Base-by-base conservation (phyloP, 2,888 invertebrate genomes). In the Lochmaea capreae region DNA sequence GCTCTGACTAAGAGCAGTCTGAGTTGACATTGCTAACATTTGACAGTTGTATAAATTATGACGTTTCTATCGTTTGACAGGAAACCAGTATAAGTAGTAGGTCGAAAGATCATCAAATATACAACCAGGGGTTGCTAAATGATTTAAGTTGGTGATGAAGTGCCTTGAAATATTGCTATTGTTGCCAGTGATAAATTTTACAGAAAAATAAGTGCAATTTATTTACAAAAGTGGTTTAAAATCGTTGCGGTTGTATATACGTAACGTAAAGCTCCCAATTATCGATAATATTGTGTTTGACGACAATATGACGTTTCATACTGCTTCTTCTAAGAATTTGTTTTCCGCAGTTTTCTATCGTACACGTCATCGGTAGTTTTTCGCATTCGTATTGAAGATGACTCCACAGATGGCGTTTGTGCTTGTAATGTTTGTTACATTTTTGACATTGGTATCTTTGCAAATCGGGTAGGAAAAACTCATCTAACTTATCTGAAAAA, bases 321-420 rank as follows among this genome's bases (percentile, higher is more conserved):
- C 77, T 80, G 61, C 79, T 78, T 72, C 74, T 77, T 14, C 80
- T 75, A 10, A 74, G 75, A 14, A 79, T 78, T 69, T 46, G 74
- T 61, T 69, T 72, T 14, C 75, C 71, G 54, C 80, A 79, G 39
- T 76, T 66, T 12, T 66, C 67, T 26, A 74, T 74, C 49, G 65
- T 65, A 46, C 79, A 79, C 0, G 67, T 72, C 69, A 79, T 67
- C 10, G 67, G 49, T 42, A 57, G 33, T 39, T 72, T 71, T 6
- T 72, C 74, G 46, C 79, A 79, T 63, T 79, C 78, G 61, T 79
- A 79, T 42, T 73, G 77, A n/a, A 74, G 62, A 58, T 79, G 79
- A 8, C 71, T 57, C 49, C 76, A 76, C 16, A 67, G 58, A 46
- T 58, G 58, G 11, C 58, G 42, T 43, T 67, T 67, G n/a, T 67